Evolutionary conservation across 2,888 invertebrate genomes (phyloP).

Genomic region (Thera britannica): DNA sequence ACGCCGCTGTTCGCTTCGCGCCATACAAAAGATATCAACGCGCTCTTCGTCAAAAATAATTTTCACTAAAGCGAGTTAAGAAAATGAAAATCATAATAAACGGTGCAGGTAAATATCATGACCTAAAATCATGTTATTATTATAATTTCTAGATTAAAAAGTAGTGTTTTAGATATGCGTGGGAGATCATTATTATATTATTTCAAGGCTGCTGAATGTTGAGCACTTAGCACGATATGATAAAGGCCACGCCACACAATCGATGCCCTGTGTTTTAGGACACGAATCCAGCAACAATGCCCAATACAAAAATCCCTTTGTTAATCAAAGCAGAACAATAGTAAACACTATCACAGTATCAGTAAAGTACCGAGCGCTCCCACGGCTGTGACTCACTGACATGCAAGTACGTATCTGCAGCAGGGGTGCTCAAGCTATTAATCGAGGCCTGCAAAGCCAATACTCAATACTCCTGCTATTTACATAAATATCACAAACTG

Average conservation of each 20-base stretch:
- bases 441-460: neutral
- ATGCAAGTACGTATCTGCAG: constrained; percentile 1
- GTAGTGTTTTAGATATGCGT: too few species aligned
- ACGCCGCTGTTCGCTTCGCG: neutral
- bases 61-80: neutral
- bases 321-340: constrained; percentile 32
- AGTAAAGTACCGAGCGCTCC: constrained; percentile 21
- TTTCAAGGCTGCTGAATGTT: neutral
- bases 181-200: neutral
- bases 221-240: constrained; percentile 3
- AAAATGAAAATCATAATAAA: too few species aligned
- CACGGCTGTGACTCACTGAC: constrained; percentile 29
- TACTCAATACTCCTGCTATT: neutral
- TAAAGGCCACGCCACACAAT: constrained; percentile 10
- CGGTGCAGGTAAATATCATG: too few species aligned
- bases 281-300: constrained; percentile 29
- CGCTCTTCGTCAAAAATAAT: neutral
- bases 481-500: neutral
- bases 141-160: too few species aligned
- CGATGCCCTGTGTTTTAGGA: constrained; percentile 4
- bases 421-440: constrained; percentile 15
- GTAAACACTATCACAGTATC: constrained; percentile 22
- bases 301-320: constrained; percentile 30
- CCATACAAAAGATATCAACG: neutral
- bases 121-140: too few species aligned